Percentiles rank a stretch among this genome's conserved stretches.
Evolutionary conservation across 2,888 invertebrate species (phyloP).

Genomic region (Drosophila neotestacea): DNA sequence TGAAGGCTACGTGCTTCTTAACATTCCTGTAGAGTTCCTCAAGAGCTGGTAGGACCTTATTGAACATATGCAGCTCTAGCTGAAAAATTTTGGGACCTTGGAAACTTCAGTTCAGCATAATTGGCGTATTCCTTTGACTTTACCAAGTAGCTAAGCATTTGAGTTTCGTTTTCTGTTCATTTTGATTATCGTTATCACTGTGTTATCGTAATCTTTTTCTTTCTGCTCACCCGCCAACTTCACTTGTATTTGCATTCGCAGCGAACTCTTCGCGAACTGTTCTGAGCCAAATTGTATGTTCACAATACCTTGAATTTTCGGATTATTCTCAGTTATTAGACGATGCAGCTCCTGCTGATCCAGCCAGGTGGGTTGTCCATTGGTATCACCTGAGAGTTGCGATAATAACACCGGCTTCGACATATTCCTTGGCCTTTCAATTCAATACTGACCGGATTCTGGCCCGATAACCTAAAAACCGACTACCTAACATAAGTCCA

Average conservation of each 20-base stretch:
- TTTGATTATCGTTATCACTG: background rate
- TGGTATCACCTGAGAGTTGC: constrained; percentile 45
- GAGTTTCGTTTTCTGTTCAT: constrained; percentile 43
- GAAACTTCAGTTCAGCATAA: constrained; percentile 17
- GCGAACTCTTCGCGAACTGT: constrained; percentile 17
- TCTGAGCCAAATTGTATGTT: constrained; percentile 30
- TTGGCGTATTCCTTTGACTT: constrained; percentile 44
- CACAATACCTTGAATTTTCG: constrained; percentile 34
- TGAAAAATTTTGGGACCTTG: constrained; percentile 55
- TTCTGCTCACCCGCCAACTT: constrained; percentile 38
- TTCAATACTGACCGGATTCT: constrained; percentile 30
- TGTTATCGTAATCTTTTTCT: background rate
- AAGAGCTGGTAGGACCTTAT: constrained; percentile 69
- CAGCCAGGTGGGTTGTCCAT: constrained; percentile 41
- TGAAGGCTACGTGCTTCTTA: constrained; percentile 52
- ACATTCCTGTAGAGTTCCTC: constrained; percentile 64
- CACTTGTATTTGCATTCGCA: constrained; percentile 44
- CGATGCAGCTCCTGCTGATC: constrained; percentile 38
- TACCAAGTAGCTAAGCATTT: constrained; percentile 53
- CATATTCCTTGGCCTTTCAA: constrained; percentile 38
- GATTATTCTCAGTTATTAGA: constrained; percentile 29
- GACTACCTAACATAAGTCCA: background rate
- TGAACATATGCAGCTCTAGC: constrained; percentile 65
- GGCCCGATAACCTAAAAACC: background rate
- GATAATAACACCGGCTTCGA: constrained; percentile 26